phyloP scores from a whole-genome alignment of 2,113 vertebrate species.

The Saccopteryx bilineata region DNA sequence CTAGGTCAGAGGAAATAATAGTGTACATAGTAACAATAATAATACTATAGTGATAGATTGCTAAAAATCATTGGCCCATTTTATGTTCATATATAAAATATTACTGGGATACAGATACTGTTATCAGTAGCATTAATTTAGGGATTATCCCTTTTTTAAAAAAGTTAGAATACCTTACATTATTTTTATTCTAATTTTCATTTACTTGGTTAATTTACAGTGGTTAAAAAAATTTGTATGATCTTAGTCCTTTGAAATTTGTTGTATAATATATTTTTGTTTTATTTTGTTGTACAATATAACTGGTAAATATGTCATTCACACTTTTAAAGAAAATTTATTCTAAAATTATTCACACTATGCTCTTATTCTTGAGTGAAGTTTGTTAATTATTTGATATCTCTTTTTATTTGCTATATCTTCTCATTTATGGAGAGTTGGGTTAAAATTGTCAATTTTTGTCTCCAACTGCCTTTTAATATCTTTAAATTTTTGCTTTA shows the following conservation, averaged over 20 bases:
- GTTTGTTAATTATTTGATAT: neutral
- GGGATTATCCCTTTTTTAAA: neutral
- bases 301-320: neutral
- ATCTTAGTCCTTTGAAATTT: neutral
- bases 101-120: no score
- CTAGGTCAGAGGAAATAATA: neutral
- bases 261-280: neutral
- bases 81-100: no score
- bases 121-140: no score
- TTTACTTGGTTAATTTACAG: neutral
- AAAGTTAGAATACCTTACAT: neutral
- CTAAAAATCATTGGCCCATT: neutral
- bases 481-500: neutral
- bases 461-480: neutral
- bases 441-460: neutral
- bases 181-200: no score
- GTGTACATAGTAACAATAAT: neutral
- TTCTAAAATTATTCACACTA: neutral
- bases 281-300: neutral
- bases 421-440: neutral
- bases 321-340: neutral
- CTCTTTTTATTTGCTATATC: neutral
- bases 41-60: neutral
- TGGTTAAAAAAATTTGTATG: neutral
- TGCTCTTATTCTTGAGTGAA: neutral